A percentile compares a stretch with the other conserved stretches of the same genome.
phyloP scores from a whole-genome alignment of 2,797 vertebrate species.

The Thaleichthys pacificus region DNA sequence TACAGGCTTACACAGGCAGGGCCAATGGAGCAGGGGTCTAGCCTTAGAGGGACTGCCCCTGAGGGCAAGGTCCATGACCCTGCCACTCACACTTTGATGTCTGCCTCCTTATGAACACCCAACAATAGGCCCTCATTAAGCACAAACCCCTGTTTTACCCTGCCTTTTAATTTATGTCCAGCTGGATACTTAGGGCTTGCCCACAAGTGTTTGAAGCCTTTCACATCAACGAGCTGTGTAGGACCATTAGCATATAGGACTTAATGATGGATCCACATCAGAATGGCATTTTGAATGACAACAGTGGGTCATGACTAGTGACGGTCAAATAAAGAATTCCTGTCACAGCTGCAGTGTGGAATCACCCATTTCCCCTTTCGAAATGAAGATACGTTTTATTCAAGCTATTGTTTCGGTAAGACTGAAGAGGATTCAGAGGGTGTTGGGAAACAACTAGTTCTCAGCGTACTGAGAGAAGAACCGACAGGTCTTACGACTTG shows the following conservation, averaged over 20 bases:
- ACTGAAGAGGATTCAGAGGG: slow-evolving; percentile 3
- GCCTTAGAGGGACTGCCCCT: slow-evolving; percentile 39
- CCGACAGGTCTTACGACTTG: background rate
- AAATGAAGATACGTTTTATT: slow-evolving; percentile 37
- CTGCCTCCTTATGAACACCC: slow-evolving; percentile 16
- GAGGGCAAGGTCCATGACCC: slow-evolving; percentile 41
- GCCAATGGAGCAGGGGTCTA: slow-evolving; percentile 29
- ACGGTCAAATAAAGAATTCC: slow-evolving; percentile 4
- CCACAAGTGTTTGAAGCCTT: slow-evolving; percentile 47
- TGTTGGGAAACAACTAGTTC: slow-evolving; percentile 31
- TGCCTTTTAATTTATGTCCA: slow-evolving; percentile 34
- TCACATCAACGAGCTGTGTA: slow-evolving; percentile 39
- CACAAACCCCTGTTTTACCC: slow-evolving; percentile 40
- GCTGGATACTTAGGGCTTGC: slow-evolving; percentile 24
- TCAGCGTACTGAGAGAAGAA: background rate
- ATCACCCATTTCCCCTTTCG: slow-evolving; percentile 37
- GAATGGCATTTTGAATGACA: slow-evolving; percentile 38
- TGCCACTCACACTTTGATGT: slow-evolving; percentile 59
- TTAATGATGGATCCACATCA: slow-evolving; percentile 41
- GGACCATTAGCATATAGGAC: slow-evolving; percentile 36
- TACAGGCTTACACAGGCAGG: slow-evolving; percentile 34
- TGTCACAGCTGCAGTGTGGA: slow-evolving; percentile 13
- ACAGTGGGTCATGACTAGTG: slow-evolving; percentile 15
- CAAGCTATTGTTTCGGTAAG: slow-evolving; percentile 23
- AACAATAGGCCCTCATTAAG: slow-evolving; percentile 58